Evolutionary conservation across 2,797 vertebrate genomes (phyloP).

Genomic region (Numenius phaeopus): DNA sequence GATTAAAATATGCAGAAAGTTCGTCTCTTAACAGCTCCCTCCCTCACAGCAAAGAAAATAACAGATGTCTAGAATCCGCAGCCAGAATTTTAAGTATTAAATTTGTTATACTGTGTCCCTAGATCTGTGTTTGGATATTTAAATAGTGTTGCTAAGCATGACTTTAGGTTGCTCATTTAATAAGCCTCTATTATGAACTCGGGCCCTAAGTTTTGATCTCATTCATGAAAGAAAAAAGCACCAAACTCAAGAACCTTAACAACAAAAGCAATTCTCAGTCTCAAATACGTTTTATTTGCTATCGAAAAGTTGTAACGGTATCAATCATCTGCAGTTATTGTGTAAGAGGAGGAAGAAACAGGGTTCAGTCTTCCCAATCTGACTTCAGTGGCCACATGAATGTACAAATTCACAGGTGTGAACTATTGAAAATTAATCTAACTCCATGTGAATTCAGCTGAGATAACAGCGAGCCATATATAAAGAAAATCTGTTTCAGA

Average conservation of each 20-base stretch:
- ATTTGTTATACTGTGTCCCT: neutral
- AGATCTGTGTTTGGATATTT: conserved; percentile 20
- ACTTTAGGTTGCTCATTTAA: conserved; percentile 44
- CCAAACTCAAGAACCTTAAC: neutral
- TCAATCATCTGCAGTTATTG: neutral
- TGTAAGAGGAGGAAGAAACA: neutral
- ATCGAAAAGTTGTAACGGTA: neutral
- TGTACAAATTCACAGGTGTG: neutral
- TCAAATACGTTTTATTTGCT: neutral
- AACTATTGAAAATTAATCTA: neutral
- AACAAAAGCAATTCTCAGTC: neutral
- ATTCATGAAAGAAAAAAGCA: neutral
- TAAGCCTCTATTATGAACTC: neutral
- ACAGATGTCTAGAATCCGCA: conserved; percentile 32
- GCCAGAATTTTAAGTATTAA: conserved; percentile 29
- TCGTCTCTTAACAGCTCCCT: conserved; percentile 24
- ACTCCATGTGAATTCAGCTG: neutral
- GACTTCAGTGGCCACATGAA: neutral
- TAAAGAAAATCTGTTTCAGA: neutral
- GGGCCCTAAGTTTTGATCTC: neutral
- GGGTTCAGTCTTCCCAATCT: neutral
- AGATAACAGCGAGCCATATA: neutral
- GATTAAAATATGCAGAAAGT: conserved; percentile 22
- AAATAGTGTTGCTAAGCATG: conserved; percentile 1
- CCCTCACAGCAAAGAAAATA: conserved; percentile 41